phyloP scores from a whole-genome alignment of 2,113 vertebrate species.

The Cololabis saira region DNA sequence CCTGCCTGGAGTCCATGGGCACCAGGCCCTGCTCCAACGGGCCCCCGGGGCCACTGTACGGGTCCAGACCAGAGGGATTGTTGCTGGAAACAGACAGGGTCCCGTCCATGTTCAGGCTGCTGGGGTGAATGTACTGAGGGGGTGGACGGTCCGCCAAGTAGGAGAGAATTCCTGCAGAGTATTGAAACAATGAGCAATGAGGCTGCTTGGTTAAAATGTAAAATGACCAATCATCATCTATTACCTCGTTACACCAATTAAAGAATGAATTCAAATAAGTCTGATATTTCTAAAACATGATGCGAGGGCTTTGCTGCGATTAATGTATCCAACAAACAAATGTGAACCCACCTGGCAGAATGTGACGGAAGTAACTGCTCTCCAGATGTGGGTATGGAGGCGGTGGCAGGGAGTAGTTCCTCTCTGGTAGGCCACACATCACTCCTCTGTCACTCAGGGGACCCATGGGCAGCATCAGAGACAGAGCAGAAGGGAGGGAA shows the following conservation, averaged over 20 bases:
- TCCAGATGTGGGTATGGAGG: slow-evolving; percentile 97
- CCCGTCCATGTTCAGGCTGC: slow-evolving; percentile 92
- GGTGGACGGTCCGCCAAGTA: slow-evolving; percentile 97
- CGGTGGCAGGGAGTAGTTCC: slow-evolving; percentile 96
- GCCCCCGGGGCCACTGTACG: slow-evolving; percentile 87
- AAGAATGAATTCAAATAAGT: too few relatives aligned
- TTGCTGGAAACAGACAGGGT: slow-evolving; percentile 88
- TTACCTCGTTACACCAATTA: too few relatives aligned
- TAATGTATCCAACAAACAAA: background rate
- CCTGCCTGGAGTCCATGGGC: slow-evolving; percentile 91
- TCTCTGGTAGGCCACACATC: slow-evolving; percentile 97
- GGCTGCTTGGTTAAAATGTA: too few relatives aligned
- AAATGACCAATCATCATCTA: too few relatives aligned
- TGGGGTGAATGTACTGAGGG: slow-evolving; percentile 97
- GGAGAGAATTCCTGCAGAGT: slow-evolving; percentile 90
- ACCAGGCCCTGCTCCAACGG: slow-evolving; percentile 92
- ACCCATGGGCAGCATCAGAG: slow-evolving; percentile 98
- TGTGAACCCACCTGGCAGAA: slow-evolving; percentile 87
- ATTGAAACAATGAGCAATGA: background rate
- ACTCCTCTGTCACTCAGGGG: slow-evolving; percentile 93
- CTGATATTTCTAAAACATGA: too few relatives aligned
- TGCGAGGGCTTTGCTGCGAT: too few relatives aligned
- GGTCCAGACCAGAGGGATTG: slow-evolving; percentile 89
- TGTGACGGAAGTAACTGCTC: slow-evolving; percentile 98
- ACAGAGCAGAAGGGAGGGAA: slow-evolving; percentile 94